Base-by-base conservation (phyloP, 1,140 invertebrate species). In the Heterodera schachtii region DNA sequence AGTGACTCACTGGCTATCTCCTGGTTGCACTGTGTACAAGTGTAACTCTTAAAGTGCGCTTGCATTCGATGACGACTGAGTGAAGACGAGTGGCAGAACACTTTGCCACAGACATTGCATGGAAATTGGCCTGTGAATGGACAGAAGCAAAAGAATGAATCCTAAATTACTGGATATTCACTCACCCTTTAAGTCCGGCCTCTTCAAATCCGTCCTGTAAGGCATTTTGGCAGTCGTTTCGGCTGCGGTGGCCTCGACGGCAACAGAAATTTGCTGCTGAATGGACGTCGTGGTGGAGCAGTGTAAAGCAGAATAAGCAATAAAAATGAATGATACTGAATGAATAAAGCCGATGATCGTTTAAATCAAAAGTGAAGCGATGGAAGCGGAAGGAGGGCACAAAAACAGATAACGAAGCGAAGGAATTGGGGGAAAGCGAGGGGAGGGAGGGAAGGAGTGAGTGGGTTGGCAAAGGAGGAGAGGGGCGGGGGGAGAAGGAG, bases 51-150 rank as follows among this genome's bases (percentile, higher is more conserved):
- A 79, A 90, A 89, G 74, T 89, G 88, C 13, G 88, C 89, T 66
- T 89, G 88, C 88, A 89, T 89, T 66, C 88, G 84, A 73, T 89
- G 88, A 41, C 88, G 83, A 73, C 87, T 89, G 19, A 89, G 81
- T 7, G 88, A 90, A 0, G 89, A 90, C 8, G 89, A 90, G 74
- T 89, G 88, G 78, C 88, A 89, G 83, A 89, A 89, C 13, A 89
- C 81, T 84, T 89, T 89, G 21, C 79, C 43, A 64, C 88, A 89
- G 52, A 89, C 85, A 49, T 87, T 88, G 75, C 89, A 90, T 31
- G 87, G 88, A 81, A 90, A 89, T 74, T 86, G 73, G 44, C 88
- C 88, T 89, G 69, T 49, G 86, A 82, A 43, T 82, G 41, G 0
- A 9, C 21, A 80, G 19, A 16, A 41, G 16, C 21, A 77, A 19